Evolutionary conservation across 2,888 invertebrate species (phyloP).

Genomic region (Leptothorax acervorum): DNA sequence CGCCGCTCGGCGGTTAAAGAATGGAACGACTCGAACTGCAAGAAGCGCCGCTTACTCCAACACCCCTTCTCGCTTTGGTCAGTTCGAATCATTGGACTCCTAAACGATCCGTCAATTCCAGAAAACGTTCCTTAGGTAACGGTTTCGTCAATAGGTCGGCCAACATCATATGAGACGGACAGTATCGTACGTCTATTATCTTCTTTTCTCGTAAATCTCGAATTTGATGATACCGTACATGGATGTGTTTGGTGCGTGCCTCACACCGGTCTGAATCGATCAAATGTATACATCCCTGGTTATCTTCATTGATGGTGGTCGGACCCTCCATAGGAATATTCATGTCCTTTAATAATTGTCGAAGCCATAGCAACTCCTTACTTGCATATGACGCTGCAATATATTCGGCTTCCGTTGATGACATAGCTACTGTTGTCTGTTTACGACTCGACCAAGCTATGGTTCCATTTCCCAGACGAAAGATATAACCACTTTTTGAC

Average conservation of each 20-base stretch:
- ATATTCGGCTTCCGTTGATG: constrained; percentile 15
- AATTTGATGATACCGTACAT: constrained; percentile 9
- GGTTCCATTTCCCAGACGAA: constrained; percentile 31
- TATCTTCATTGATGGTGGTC: background rate
- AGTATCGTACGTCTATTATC: background rate
- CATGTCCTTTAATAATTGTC: too few species aligned
- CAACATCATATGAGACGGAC: background rate
- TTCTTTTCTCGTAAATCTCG: constrained; percentile 1
- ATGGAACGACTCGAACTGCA: too few species aligned
- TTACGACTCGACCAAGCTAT: constrained; percentile 63
- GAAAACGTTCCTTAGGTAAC: background rate
- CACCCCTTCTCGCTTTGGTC: too few species aligned
- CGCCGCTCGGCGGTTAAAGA: too few species aligned
- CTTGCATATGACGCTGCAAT: background rate
- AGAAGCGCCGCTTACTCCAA: too few species aligned
- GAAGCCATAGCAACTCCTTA: background rate
- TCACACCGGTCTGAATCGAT: background rate
- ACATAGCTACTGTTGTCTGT: constrained; percentile 54
- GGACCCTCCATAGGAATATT: background rate
- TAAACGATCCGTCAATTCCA: background rate
- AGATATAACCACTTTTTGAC: constrained; percentile 47
- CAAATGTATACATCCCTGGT: background rate
- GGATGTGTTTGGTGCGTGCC: constrained; percentile 3
- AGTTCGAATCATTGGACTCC: too few species aligned
- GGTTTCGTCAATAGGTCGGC: background rate